These are phyloP conservation scores for Therioaphis trifolii DNA, from an alignment of 2,888 invertebrate genomes.

Conservation along the genomic window DNA sequence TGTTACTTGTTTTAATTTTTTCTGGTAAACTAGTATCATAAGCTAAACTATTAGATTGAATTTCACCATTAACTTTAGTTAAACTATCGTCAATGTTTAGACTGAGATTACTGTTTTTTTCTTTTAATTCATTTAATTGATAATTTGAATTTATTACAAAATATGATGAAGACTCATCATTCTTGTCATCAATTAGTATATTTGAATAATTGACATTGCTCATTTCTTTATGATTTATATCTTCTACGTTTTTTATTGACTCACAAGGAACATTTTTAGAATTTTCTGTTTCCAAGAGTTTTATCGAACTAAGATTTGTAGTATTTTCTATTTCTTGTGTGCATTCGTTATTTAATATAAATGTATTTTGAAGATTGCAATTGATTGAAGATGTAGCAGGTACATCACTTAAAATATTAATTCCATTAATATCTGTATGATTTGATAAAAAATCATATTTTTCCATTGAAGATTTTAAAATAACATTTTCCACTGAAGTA, in stretches of 20 bases:
- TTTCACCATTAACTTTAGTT: not conserved
- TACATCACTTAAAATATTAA: not conserved
- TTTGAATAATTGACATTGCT: not conserved
- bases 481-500: not conserved
- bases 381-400: not conserved
- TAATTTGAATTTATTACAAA: not conserved
- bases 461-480: not conserved
- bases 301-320: not conserved
- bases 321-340: not conserved
- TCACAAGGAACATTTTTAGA: not conserved
- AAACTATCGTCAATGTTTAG: not conserved
- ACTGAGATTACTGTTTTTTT: not conserved
- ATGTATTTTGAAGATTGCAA: not conserved
- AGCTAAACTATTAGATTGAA: not conserved
- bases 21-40: slow-evolving; percentile 8
- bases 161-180: not conserved
- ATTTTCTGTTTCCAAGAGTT: not conserved
- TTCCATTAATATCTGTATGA: not conserved
- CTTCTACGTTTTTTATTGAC: not conserved
- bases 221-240: not conserved
- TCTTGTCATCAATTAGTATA: not conserved
- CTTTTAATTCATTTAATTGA: not conserved
- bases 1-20: slow-evolving; percentile 4
- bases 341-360: not conserved
- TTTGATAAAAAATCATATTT: not conserved